Base-by-base conservation (phyloP, 1,140 invertebrate species). In the Macrotrachela quadricornifera region DNA sequence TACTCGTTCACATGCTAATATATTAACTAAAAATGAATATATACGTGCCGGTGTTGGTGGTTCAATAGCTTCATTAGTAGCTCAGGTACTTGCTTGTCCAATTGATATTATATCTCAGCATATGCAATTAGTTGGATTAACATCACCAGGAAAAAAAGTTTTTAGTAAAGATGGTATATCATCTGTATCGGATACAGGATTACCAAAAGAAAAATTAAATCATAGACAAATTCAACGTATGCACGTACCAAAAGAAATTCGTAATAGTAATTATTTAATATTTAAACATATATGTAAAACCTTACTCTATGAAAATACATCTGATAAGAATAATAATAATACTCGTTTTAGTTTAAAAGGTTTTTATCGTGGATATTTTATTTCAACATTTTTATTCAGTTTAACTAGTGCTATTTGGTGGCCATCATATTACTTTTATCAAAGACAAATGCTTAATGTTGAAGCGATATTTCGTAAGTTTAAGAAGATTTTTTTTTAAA, bases 71-170 rank as follows among this genome's bases (percentile, higher is more conserved):
- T 92, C 87, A 9, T 64, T 90, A 15, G 83, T 92, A 39, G 83
- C 85, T 2, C 90, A 96, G 71, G 91, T 86, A 1, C 82, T 94
- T 51, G 83, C 92, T 59, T 87, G 94, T 46, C 90, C 90, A 16
- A 87, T 95, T 67, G 90, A 95, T 70, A 80, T 95, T 37, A 75
- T 95, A 37, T 88, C 86, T 62, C 90, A 96, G 63, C 90, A 95
- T 68, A 76, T 94, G 48, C 95, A 95, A 87, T 79, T 95, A 58
- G 73, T 92, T 17, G 85, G 85, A 1, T 30, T 30, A 30, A 30
- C 21, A 30, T 30, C 21, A 30, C 8, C 21, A 30, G 8, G 3
- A 4, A 2, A 30, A 30, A 30, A 30, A 30, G 2, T 30, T 4
- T 30, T 4, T 30, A 30, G 13, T 9, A 17, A 41, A n/a, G 41